Base-by-base conservation (phyloP, 2,888 invertebrate species). In the Synergus gifuensis region DNA sequence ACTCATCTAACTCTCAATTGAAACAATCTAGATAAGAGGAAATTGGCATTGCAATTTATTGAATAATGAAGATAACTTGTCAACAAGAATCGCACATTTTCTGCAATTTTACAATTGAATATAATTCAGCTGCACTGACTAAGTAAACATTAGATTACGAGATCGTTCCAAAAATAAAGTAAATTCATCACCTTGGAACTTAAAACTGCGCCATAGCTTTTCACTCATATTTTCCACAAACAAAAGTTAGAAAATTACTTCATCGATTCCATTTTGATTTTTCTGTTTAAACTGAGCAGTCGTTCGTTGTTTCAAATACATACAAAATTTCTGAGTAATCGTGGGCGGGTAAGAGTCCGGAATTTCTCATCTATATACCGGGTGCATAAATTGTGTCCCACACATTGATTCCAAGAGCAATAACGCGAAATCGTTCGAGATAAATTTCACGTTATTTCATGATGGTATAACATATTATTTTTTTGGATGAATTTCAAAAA, bases 151-250 rank as follows among this genome's bases (percentile, higher is more conserved):
- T 22, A 7, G 14, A 22, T 69, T 69, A 28, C 16, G 69, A 69
- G 46, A 69, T 69, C 22, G 46, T 22, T 69, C 69, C 49, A 69
- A 69, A 14, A 69, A 69, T 69, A 69, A 69, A 69, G 16, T 69
- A 54, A 54, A 54, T 54, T 54, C 54, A 54, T 54, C 54, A 46
- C 49, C 7, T 7, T 5, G 69, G 22, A 69, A 69, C 28, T 49
- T 49, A 28, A 22, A 44, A 49, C 16, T 69, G 69, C 28, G 69
- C 46, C 69, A 49, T 49, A 69, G 9, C 8, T 54, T 54, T 54
- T 54, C 54, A 8, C 54, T n/a, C n/a, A 28, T 28, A 54, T 54
- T 54, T n/a, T 54, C 54, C n/a, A n/a, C 16, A 54, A 54, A 54
- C 54, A 54, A 66, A 28, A 28, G 22, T 28, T 28, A 1, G 22